Percentiles rank a stretch among this genome's conserved stretches.
These are phyloP conservation scores for Aelia acuminata DNA, from an alignment of 2,888 invertebrate species.

Conservation along the genomic window DNA sequence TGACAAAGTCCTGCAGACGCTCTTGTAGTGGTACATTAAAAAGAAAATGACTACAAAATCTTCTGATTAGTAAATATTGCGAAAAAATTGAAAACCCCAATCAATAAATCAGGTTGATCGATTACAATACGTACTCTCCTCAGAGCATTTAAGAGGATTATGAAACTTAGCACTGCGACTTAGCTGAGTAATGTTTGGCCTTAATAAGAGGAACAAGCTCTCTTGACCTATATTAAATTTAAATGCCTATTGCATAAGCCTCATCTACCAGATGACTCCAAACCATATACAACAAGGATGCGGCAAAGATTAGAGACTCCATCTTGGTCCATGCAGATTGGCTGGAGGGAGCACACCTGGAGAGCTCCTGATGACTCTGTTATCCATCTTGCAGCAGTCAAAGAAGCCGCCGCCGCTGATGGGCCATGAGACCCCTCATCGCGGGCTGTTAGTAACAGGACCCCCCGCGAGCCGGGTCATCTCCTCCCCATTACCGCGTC, in stretches of 20 bases:
- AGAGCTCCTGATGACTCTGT: slow-evolving; percentile 9
- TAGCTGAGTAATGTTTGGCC: neutral
- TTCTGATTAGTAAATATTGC: too few relatives aligned
- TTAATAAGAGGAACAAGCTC: neutral
- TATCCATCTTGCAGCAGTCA: slow-evolving; percentile 35
- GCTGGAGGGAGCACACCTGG: neutral
- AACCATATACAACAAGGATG: neutral
- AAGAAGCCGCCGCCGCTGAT: slow-evolving; percentile 6
- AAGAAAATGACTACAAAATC: too few relatives aligned
- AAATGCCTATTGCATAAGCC: neutral
- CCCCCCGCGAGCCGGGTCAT: neutral
- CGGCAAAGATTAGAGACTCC: neutral
- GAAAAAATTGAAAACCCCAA: too few relatives aligned
- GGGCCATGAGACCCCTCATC: slow-evolving; percentile 50
- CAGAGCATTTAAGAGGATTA: neutral
- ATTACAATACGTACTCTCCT: neutral
- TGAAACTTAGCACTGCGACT: neutral
- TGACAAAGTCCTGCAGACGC: too few relatives aligned
- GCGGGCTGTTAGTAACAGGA: slow-evolving; percentile 35
- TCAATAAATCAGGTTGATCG: too few relatives aligned
- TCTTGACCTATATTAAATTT: neutral
- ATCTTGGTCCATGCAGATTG: neutral
- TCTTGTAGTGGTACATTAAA: too few relatives aligned
- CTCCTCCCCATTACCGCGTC: neutral
- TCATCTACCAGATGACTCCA: neutral